Conservation (phyloP, 2,113 vertebrate species). For the Columbina picui region DNA sequence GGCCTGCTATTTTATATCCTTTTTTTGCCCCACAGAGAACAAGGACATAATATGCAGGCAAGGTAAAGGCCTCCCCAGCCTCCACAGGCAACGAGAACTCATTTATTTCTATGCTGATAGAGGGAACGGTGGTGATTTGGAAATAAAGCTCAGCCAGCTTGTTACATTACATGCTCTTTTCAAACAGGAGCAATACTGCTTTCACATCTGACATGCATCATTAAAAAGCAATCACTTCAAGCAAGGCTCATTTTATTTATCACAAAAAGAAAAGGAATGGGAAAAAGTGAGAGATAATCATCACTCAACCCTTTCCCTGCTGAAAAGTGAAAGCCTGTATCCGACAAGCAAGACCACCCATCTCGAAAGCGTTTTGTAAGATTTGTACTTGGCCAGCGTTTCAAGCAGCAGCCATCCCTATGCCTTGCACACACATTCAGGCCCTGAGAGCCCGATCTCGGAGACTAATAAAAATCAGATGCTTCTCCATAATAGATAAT, state of each 20-base stretch:
- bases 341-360: conserved; percentile 52
- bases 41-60: conserved; percentile 44
- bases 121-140: conserved; percentile 21
- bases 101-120: conserved; percentile 46
- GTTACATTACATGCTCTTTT: conserved; percentile 44
- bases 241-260: conserved; percentile 50
- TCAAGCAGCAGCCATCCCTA: neutral
- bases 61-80: neutral
- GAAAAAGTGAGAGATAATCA: conserved; percentile 60
- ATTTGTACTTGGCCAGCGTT: neutral
- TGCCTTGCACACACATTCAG: neutral
- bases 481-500: conserved; percentile 16
- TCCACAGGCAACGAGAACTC: neutral
- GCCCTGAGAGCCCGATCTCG: neutral
- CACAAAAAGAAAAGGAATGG: conserved; percentile 7
- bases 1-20: conserved; percentile 17
- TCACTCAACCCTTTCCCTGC: conserved; percentile 44
- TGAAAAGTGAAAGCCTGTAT: conserved; percentile 32
- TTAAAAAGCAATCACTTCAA: conserved; percentile 64
- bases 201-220: conserved; percentile 46
- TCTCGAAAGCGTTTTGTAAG: conserved; percentile 10
- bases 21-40: conserved; percentile 27
- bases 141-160: conserved; percentile 51
- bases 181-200: conserved; percentile 38
- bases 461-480: conserved; percentile 49